These are phyloP conservation scores for Conchocele bisecta DNA, from an alignment of 2,888 invertebrate genomes.

Conservation along the genomic window DNA sequence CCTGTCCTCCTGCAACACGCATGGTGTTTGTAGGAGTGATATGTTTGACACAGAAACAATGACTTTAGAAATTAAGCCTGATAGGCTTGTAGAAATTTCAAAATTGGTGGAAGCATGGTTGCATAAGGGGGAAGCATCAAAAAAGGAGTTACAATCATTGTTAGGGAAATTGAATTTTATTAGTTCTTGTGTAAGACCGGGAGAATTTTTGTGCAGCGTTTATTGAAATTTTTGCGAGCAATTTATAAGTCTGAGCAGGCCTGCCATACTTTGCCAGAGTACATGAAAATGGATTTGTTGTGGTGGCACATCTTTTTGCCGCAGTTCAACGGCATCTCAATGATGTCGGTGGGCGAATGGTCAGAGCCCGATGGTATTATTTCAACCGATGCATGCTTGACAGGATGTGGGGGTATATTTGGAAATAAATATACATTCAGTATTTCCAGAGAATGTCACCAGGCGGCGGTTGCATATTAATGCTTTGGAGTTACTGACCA, in stretches of 20 bases:
- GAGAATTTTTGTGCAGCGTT: not conserved
- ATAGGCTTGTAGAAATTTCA: not conserved
- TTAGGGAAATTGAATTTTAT: not conserved
- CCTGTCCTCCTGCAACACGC: not conserved
- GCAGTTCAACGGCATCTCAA: conserved; percentile 23
- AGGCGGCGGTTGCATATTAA: not conserved
- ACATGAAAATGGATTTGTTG: conserved; percentile 14
- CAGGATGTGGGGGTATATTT: conserved; percentile 28
- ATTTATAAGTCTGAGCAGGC: not conserved
- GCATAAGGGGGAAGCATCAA: not conserved
- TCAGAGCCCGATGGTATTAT: conserved; percentile 27
- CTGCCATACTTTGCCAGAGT: not conserved
- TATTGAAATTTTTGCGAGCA: conserved; percentile 8
- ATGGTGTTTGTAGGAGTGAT: not conserved
- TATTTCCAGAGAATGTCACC: not conserved
- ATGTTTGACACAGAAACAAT: not conserved
- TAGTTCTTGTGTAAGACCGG: not conserved
- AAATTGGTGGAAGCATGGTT: not conserved
- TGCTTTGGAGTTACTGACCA: not conserved
- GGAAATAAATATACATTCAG: conserved; percentile 3
- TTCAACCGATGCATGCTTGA: conserved; percentile 22
- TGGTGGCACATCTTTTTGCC: conserved; percentile 39
- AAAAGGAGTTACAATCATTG: not conserved
- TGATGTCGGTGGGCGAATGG: conserved; percentile 27
- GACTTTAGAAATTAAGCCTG: not conserved